Conservation (phyloP, 2,113 vertebrate genomes). For the Brevimyrus niger region DNA sequence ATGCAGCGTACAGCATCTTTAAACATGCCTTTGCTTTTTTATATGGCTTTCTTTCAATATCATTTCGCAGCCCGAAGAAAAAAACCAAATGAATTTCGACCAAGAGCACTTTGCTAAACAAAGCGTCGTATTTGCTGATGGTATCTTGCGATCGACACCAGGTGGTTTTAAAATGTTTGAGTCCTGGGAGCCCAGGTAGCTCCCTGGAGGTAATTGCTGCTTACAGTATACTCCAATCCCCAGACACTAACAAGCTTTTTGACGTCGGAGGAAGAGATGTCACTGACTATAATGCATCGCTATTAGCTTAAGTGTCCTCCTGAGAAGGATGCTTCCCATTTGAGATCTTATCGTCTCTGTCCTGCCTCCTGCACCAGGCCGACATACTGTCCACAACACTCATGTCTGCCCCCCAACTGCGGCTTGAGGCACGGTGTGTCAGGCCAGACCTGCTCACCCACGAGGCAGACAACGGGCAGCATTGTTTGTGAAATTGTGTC, state of each 20-base stretch:
- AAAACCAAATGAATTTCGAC: background rate
- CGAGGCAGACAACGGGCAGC: background rate
- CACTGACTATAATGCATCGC: background rate
- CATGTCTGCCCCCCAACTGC: background rate
- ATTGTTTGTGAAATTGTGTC: background rate
- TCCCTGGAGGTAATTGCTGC: background rate
- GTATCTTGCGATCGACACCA: background rate
- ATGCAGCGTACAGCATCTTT: background rate
- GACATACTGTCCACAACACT: background rate
- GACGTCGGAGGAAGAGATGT: background rate
- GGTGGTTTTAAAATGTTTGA: background rate
- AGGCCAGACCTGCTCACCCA: background rate
- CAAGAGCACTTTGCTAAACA: background rate
- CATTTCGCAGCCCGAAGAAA: background rate
- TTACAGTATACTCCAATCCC: background rate
- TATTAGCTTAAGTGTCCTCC: background rate
- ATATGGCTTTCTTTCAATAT: background rate
- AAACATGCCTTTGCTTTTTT: background rate
- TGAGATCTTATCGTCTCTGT: background rate
- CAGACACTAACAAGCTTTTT: background rate
- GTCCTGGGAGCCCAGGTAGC: background rate
- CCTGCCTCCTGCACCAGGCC: background rate
- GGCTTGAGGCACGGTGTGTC: background rate
- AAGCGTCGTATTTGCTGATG: background rate
- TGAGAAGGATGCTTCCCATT: background rate